Conservation (phyloP, 2,113 vertebrate genomes). For the Trematomus loennbergii region DNA sequence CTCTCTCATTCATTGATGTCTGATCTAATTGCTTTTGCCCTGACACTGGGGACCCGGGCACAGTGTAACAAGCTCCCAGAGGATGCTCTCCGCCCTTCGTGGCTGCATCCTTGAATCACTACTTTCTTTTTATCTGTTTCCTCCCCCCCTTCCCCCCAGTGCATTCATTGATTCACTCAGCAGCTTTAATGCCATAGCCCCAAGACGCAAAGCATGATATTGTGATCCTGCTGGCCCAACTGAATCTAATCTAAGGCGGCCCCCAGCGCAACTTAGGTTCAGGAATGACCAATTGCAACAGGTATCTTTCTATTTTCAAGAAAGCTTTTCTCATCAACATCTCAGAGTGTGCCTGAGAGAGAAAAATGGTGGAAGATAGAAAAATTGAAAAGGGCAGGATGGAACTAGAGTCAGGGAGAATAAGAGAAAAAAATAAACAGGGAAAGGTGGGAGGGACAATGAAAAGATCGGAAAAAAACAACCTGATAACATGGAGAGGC, state of each 20-base stretch:
- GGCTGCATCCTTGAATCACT: constrained; percentile 54
- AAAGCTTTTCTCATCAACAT: constrained; percentile 14
- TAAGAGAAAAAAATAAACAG: constrained; percentile 27
- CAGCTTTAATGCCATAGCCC: constrained; percentile 83
- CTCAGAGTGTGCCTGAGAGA: not conserved
- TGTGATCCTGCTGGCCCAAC: constrained; percentile 43
- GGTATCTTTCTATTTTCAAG: constrained; percentile 33
- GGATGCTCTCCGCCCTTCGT: constrained; percentile 70
- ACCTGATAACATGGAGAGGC: constrained; percentile 45
- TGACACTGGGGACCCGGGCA: constrained; percentile 82
- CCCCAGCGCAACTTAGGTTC: constrained; percentile 5
- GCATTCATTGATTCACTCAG: constrained; percentile 76
- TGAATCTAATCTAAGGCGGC: constrained; percentile 37
- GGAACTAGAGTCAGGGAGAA: constrained; percentile 6
- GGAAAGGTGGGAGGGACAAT: constrained; percentile 29
- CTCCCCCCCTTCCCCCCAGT: constrained; percentile 74
- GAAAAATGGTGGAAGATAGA: not conserved
- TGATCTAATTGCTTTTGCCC: constrained; percentile 88
- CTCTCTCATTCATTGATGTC: constrained; percentile 80
- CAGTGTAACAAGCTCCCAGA: constrained; percentile 91
- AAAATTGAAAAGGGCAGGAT: not conserved
- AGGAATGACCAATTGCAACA: constrained; percentile 46
- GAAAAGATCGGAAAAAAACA: constrained; percentile 36
- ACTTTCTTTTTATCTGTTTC: constrained; percentile 85
- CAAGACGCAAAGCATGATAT: constrained; percentile 54